Base-by-base conservation (phyloP, 2,888 invertebrate genomes). In the Lomographa bimaculata region DNA sequence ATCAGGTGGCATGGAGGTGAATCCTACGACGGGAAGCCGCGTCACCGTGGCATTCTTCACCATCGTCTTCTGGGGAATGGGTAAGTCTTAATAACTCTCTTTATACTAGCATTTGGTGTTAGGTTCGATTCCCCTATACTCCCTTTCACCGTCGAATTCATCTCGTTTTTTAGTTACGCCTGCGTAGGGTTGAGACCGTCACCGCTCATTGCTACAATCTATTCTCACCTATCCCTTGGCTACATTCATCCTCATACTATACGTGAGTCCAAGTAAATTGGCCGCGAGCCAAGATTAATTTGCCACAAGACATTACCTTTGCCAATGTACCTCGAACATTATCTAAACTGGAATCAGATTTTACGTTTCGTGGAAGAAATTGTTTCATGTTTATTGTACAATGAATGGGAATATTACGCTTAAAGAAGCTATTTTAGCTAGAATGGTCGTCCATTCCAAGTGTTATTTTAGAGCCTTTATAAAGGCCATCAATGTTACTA, bases 41-140 rank as follows among this genome's bases (percentile, higher is more conserved):
- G 76, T 85, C 60, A 70, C 81, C 48, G 84, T 86, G 80, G 87
- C 81, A 28, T 84, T 87, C 67, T 77, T 86, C 58, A 79, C 82
- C 52, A 81, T 81, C 8, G 73, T 81, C 46, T 83, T 87, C 52
- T 87, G 86, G 86, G 84, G 84, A 54, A 84, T 87, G 72, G 87
- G 87, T 89, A 55, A 84, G 86, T 73, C 42, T 18, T 34, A n/a
- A n/a, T n/a, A n/a, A n/a, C n/a, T n/a, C n/a, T n/a, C n/a, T n/a
- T n/a, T n/a, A n/a, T n/a, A n/a, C n/a, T n/a, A n/a, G n/a, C n/a
- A n/a, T n/a, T n/a, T n/a, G n/a, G n/a, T n/a, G 12, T n/a, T n/a
- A n/a, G n/a, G n/a, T n/a, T n/a, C n/a, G n/a, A n/a, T n/a, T n/a
- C n/a, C n/a, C n/a, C n/a, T n/a, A n/a, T n/a, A n/a, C n/a, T n/a